phyloP scores from a whole-genome alignment of 2,888 invertebrate species.

The Lepas anatifera region DNA sequence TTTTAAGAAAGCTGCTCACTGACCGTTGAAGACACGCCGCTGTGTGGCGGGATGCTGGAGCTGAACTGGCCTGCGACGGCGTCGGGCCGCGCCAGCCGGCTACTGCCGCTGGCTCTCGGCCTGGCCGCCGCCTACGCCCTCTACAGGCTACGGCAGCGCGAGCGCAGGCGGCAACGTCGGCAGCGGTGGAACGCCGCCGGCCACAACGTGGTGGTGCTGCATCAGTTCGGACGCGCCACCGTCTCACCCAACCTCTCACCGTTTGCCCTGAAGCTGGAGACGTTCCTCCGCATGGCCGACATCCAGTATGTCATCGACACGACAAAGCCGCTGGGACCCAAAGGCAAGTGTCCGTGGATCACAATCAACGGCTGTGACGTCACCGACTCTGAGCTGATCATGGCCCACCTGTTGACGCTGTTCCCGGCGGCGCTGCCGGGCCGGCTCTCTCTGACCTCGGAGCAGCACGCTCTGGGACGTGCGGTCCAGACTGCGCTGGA shows the following conservation, averaged over 20 bases:
- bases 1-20: too few relatives aligned
- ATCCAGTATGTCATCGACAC: neutral
- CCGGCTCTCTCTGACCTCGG: constrained; percentile 26
- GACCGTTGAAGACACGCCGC: too few relatives aligned
- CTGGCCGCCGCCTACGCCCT: neutral
- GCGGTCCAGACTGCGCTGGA: constrained; percentile 33
- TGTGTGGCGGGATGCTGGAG: too few relatives aligned
- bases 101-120: neutral
- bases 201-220: neutral
- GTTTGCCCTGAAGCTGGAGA: neutral
- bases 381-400: constrained; percentile 33
- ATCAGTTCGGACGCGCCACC: neutral
- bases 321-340: constrained; percentile 28
- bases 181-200: neutral
- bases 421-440: constrained; percentile 29
- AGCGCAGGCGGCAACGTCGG: neutral
- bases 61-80: neutral
- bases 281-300: neutral
- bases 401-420: constrained; percentile 32
- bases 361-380: constrained; percentile 31
- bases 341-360: constrained; percentile 35
- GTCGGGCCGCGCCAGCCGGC: neutral
- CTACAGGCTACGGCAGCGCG: neutral
- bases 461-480: constrained; percentile 30
- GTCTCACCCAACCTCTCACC: neutral